A percentile compares a stretch with the other conserved stretches of the same genome.
Evolutionary conservation across 1,140 invertebrate genomes (phyloP).

Genomic region (Diachasmimorpha longicaudata): DNA sequence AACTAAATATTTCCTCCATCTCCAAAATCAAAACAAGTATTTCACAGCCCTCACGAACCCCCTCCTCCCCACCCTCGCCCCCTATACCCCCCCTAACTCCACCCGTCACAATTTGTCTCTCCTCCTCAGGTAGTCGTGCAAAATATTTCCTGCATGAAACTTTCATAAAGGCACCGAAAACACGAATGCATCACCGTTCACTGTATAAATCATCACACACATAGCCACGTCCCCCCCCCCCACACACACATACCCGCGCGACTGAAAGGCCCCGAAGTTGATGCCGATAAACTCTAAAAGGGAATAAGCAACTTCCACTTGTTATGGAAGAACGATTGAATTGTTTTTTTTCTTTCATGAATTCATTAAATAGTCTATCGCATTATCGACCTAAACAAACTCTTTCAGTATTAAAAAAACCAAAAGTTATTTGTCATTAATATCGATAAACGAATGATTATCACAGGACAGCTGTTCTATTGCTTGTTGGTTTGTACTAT

Average conservation of each 20-base stretch:
- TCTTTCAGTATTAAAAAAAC: neutral
- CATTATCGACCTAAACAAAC: neutral
- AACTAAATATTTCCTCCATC: no score
- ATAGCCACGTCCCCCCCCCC: no score
- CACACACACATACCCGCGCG: neutral
- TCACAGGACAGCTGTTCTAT: neutral
- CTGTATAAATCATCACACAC: constrained; percentile 33
- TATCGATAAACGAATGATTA: neutral
- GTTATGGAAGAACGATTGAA: constrained; percentile 8
- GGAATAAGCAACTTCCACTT: constrained; percentile 26
- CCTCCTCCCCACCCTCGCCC: no score
- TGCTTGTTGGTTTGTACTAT: neutral
- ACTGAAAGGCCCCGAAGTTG: neutral
- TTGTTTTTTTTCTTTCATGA: neutral
- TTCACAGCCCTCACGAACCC: no score
- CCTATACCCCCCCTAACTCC: no score
- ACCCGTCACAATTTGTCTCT: constrained; percentile 42
- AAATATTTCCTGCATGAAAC: constrained; percentile 40
- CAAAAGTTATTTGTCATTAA: neutral
- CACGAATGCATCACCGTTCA: constrained; percentile 15
- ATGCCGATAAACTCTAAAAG: constrained; percentile 30
- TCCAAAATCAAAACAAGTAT: no score
- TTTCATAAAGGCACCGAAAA: constrained; percentile 36
- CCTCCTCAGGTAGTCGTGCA: neutral
- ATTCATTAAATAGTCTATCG: neutral